Conservation (phyloP, 2,113 vertebrate species). For the Dinomys branickii region DNA sequence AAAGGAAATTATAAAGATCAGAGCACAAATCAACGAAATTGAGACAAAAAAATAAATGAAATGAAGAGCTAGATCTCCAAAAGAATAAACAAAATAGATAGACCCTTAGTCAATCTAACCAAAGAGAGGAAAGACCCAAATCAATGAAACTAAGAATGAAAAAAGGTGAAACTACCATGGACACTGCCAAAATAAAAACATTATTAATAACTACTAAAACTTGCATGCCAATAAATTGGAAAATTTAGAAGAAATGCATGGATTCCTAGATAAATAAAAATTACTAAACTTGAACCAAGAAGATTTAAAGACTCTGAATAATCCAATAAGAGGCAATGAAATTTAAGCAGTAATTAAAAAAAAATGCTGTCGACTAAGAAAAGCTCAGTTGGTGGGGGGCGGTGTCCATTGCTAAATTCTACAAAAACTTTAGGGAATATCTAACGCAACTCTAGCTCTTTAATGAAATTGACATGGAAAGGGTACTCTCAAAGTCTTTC, state of each 20-base stretch:
- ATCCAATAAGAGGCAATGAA: not conserved
- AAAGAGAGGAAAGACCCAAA: not conserved
- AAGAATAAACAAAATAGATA: not conserved
- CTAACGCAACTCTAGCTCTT: too few species aligned
- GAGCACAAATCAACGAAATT: not conserved
- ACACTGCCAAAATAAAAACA: too few species aligned
- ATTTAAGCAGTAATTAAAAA: not conserved
- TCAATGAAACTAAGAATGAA: too few species aligned
- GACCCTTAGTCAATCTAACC: not conserved
- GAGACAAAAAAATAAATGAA: not conserved
- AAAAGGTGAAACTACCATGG: too few species aligned
- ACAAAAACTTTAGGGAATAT: not conserved
- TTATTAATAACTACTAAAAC: too few species aligned
- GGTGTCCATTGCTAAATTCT: not conserved
- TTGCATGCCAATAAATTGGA: too few species aligned
- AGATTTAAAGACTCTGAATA: not conserved
- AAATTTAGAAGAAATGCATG: too few species aligned
- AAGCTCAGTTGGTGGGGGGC: not conserved
- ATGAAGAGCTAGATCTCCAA: not conserved
- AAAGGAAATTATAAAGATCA: too few species aligned
- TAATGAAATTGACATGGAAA: not conserved
- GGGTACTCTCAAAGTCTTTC: not conserved
- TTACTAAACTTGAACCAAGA: not conserved
- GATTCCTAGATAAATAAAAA: not conserved
- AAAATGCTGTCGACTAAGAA: too few species aligned